Conservation (phyloP, 2,888 invertebrate genomes). For the Eupithecia dodoneata region DNA sequence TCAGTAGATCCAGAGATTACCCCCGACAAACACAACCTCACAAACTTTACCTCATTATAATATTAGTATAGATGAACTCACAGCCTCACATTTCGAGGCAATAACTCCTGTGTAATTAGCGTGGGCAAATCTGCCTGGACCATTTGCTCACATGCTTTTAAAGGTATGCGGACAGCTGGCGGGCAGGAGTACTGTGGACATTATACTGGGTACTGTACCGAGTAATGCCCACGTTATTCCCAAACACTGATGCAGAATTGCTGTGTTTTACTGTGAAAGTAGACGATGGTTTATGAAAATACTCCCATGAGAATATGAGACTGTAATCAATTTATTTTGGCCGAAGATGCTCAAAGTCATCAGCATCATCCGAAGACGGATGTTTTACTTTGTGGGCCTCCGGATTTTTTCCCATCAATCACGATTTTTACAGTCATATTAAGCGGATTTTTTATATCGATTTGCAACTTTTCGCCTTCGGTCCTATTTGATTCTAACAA, state of each 20-base stretch:
- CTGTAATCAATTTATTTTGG: neutral
- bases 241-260: neutral
- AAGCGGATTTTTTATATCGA: too few relatives aligned
- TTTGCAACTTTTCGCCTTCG: too few relatives aligned
- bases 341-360: neutral
- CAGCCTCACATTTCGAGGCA: neutral
- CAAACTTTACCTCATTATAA: too few relatives aligned
- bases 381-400: neutral
- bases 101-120: slow-evolving; percentile 14
- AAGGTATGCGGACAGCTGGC: slow-evolving; percentile 25
- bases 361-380: neutral
- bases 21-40: too few relatives aligned
- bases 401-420: neutral
- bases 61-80: neutral
- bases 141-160: slow-evolving; percentile 25
- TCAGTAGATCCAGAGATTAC: too few relatives aligned
- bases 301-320: neutral
- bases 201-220: neutral
- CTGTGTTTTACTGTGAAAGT: slow-evolving; percentile 18
- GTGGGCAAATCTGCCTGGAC: slow-evolving; percentile 5
- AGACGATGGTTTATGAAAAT: neutral
- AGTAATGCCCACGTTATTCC: slow-evolving; percentile 16
- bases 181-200: slow-evolving; percentile 17
- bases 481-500: too few relatives aligned
- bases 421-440: neutral